Percentiles rank a stretch among this genome's conserved stretches.
Evolutionary conservation across 2,888 invertebrate species (phyloP).

Genomic region (Philonicus albiceps): DNA sequence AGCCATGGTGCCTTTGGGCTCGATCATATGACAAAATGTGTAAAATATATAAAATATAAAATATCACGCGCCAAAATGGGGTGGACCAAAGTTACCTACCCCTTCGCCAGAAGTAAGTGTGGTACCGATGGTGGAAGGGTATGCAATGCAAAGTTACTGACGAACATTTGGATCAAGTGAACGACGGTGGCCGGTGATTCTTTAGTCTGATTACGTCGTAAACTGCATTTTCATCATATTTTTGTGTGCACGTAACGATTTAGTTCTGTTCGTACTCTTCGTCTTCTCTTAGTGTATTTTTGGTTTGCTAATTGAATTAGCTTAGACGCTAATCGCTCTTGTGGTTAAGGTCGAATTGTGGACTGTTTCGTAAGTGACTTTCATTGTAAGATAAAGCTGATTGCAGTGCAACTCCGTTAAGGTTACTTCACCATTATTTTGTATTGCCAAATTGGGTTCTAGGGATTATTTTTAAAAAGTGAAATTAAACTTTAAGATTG

Average conservation of each 20-base stretch:
- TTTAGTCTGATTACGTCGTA: constrained; percentile 1
- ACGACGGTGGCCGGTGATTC: neutral
- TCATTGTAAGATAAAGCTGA: neutral
- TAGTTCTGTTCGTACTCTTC: neutral
- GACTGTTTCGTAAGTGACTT: constrained; percentile 17
- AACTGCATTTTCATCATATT: neutral
- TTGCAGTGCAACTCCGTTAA: neutral
- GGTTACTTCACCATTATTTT: neutral
- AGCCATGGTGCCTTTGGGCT: neutral
- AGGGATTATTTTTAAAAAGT: neutral
- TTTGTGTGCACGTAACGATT: neutral
- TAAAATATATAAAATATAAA: neutral
- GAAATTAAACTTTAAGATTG: no score
- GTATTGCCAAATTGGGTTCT: neutral
- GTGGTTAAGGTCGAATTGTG: constrained; percentile 1
- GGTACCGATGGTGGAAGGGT: neutral
- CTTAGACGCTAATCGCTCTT: neutral
- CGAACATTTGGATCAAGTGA: constrained; percentile 21
- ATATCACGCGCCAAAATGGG: neutral
- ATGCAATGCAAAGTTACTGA: neutral
- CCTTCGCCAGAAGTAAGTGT: neutral
- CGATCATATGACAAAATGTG: neutral
- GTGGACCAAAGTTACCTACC: neutral
- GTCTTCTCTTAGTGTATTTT: constrained; percentile 7
- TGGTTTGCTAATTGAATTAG: constrained; percentile 11